These are phyloP conservation scores for Caradrina clavipalpis DNA, from an alignment of 2,888 invertebrate species.

Conservation along the genomic window DNA sequence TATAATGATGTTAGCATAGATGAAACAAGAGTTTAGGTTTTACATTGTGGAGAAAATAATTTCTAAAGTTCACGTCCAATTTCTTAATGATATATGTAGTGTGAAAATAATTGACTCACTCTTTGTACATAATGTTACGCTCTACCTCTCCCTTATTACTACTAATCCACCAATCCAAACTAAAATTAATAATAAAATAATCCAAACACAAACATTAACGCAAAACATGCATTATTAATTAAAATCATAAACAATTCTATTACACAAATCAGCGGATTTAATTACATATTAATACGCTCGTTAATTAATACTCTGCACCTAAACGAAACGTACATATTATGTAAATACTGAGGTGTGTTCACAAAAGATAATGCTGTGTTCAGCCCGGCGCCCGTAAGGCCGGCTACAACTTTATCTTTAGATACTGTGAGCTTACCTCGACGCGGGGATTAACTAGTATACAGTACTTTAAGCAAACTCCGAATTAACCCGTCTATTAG, in stretches of 20 bases:
- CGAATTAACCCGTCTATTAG: conserved; percentile 68
- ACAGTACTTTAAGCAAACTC: conserved; percentile 66
- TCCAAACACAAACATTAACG: conserved; percentile 12
- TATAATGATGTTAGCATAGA: too few species aligned
- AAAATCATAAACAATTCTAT: conserved; percentile 49
- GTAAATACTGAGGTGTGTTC: conserved; percentile 60
- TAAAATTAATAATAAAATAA: conserved; percentile 35
- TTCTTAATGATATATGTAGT: background rate
- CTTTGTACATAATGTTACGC: background rate
- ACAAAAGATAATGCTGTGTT: conserved; percentile 63
- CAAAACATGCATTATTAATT: conserved; percentile 37
- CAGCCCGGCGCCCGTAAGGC: conserved; percentile 70
- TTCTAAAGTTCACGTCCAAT: background rate
- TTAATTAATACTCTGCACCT: conserved; percentile 29
- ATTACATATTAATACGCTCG: conserved; percentile 43
- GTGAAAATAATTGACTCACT: background rate
- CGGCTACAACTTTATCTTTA: conserved; percentile 75
- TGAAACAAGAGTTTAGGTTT: too few species aligned
- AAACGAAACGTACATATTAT: conserved; percentile 46
- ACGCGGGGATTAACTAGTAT: conserved; percentile 78
- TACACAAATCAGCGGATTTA: conserved; percentile 27
- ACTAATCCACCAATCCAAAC: conserved; percentile 7
- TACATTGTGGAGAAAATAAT: too few species aligned
- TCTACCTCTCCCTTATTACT: background rate
- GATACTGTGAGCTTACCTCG: conserved; percentile 79